Base-by-base conservation (phyloP, 1,140 invertebrate genomes). In the Caerostris extrusa region DNA sequence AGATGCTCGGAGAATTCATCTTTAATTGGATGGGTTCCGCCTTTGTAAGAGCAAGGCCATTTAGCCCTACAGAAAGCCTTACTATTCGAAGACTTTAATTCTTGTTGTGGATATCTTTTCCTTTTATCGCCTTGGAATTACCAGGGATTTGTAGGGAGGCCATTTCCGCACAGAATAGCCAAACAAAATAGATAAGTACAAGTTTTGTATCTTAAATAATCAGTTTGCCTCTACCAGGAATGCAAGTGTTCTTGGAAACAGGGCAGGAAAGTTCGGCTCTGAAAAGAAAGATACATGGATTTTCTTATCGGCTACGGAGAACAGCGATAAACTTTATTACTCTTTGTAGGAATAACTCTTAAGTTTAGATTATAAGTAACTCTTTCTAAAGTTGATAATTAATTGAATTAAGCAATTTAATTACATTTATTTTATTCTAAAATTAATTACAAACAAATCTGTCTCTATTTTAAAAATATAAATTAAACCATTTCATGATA, bases 91-190 rank as follows among this genome's bases (percentile, higher is more conserved):
- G 81, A 83, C 81, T 83, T 53, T 83, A 83, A 83, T 83, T 83
- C 81, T 83, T 83, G 81, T 83, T 83, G 12, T 83, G 55, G 81
- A 53, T 83, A 83, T 83, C 81, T 83, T 83, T 81, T 81, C 8
- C 71, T 81, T 81, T 81, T 81, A 81, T 81, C 71, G 71, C 71
- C 50, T 8, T 7, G 55, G 50, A n/a, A 83, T 83, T 83, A 83
- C 34, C 8, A n/a, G n/a, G n/a, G 34, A 83, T 83, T 83, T 83
- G 81, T 83, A 53, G 81, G 81, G 81, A 19, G n/a, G 55, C 81
- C 8, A 55, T 56, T 83, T 14, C 6, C 8, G 8, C 81, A 55
- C 10, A 34, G n/a, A n/a, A 77, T 60, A 77, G 7, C n/a, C 12
- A 8, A 77, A 56, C 81, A 83, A 83, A 83, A 55, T 83, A 83